Conservation (phyloP, 1,140 invertebrate genomes). For the Brachionus sp. region DNA sequence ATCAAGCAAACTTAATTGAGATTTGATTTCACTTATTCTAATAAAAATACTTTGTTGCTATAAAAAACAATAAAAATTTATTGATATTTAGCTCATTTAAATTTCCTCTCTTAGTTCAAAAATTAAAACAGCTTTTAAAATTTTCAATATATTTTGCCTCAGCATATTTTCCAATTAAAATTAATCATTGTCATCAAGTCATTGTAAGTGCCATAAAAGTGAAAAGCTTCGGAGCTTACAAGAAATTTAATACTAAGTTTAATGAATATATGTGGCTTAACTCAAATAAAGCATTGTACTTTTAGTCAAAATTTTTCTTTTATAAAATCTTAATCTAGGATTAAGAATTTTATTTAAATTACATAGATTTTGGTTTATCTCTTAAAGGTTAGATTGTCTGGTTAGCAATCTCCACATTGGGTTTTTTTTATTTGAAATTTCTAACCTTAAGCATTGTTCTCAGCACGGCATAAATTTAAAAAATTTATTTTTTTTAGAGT, state of each 20-base stretch:
- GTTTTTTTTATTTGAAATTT: neutral
- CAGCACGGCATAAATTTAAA: neutral
- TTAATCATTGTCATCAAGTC: neutral
- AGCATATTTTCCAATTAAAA: neutral
- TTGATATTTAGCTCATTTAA: neutral
- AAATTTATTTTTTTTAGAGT: neutral
- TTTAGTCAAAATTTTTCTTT: neutral
- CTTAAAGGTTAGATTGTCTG: neutral
- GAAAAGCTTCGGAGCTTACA: neutral
- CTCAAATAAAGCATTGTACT: neutral
- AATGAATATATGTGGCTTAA: neutral
- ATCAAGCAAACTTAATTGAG: too few species aligned
- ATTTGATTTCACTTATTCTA: neutral
- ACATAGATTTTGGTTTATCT: neutral
- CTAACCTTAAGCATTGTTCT: neutral
- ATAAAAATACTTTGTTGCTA: neutral
- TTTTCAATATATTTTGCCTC: neutral
- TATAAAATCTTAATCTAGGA: neutral
- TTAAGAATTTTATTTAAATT: constrained; percentile 3
- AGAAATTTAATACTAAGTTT: neutral
- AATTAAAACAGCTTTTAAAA: neutral
- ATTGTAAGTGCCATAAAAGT: neutral
- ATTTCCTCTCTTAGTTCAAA: neutral
- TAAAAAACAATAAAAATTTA: neutral
- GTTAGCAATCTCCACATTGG: neutral